Evolutionary conservation across 2,113 vertebrate species (phyloP), one percentile per base, ranked within the genome.

Genomic region (Columba livia): DNA sequence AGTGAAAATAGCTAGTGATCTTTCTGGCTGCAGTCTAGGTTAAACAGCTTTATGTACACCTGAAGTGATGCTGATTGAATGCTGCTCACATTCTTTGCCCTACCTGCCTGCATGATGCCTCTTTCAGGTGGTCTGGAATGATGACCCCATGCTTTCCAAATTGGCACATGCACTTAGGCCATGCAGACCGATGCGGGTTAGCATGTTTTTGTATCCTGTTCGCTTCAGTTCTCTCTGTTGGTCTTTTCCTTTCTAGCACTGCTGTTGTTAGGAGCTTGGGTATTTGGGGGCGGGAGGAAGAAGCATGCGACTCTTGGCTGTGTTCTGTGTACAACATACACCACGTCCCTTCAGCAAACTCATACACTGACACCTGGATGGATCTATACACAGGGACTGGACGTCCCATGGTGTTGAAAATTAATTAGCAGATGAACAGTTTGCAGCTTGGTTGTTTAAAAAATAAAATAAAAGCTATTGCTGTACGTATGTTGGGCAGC

Each of bases 11-110:
- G 75, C 32, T 70, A 62, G 65, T 38, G 69, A 15, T 81, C 61
- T 89, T 90, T 88, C 77, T 92, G 77, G 44, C 75, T 90, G 64
- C 83, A 62, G 77, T 44, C 51, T 54, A 10, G 20, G 31, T 79
- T 57, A 62, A 38, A 53, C 44, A 24, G 34, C 11, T 0, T n/a
- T 21, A 36, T 44, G 69, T 19, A 6, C 17, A 15, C 12, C 2
- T 53, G 69, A 77, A 48, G 36, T 28, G n/a, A 38, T 73, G 51
- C 20, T 16, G 34, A 9, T 38, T 31, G 29, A 19, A 42, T 64
- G 47, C 56, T 74, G 21, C 36, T 74, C 3, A 1, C 67, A 62
- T 32, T 47, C 10, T n/a, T 56, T 90, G n/a, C 20, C 17, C 2
- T 57, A 36, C 57, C 32, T 88, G 36, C 21, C 60, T 58, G 58